These are phyloP conservation scores for Irena cyanogastra DNA, from an alignment of 2,113 vertebrate species.

Conservation along the genomic window DNA sequence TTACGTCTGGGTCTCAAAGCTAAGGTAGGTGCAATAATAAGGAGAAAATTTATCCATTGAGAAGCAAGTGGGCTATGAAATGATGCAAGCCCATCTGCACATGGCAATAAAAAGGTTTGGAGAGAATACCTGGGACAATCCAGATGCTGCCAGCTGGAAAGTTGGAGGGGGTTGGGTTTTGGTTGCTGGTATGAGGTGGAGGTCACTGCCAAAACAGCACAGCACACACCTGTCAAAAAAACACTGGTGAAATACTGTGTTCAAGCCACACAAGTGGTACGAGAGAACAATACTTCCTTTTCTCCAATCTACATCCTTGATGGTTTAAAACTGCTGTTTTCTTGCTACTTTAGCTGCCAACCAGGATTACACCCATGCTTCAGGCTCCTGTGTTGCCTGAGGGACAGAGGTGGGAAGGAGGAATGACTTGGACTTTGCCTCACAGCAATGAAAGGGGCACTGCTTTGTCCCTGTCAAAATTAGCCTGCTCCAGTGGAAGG, in stretches of 20 bases:
- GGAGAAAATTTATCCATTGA: not conserved
- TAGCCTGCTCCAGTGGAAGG: not conserved
- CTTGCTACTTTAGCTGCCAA: not conserved
- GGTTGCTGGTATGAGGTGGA: not conserved
- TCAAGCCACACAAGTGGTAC: not conserved
- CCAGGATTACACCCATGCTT: not conserved
- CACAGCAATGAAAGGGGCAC: not conserved
- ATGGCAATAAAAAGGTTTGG: not conserved
- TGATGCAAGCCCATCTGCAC: not conserved
- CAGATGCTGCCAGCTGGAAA: not conserved
- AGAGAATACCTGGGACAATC: not conserved
- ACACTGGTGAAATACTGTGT: not conserved
- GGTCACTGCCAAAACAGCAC: not conserved
- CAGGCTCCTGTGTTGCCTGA: not conserved
- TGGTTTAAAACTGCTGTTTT: not conserved
- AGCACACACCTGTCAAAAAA: not conserved
- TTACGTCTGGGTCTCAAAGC: not conserved
- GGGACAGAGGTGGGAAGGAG: not conserved
- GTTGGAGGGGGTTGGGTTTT: not conserved
- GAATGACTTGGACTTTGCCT: not conserved
- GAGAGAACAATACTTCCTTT: not conserved
- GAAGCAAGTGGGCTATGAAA: not conserved
- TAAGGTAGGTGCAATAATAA: not conserved
- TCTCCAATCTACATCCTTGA: not conserved
- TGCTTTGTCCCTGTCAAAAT: not conserved